Base-by-base conservation (phyloP, 2,888 invertebrate genomes). In the Platerodrilus igneus region DNA sequence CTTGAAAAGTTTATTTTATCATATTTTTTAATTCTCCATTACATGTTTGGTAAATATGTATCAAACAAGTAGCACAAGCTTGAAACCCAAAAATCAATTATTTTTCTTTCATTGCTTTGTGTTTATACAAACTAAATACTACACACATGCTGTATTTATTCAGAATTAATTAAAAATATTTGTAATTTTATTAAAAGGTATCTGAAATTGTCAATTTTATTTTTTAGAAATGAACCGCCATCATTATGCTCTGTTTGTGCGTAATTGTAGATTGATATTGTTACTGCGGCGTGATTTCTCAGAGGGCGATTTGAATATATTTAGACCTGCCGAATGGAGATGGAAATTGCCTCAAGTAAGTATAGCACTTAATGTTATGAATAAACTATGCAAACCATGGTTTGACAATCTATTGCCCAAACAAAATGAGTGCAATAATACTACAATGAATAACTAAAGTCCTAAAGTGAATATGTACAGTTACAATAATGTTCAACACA, bases 251-350 rank as follows among this genome's bases (percentile, higher is more conserved):
- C 72, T 96, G 54, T 97, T 96, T 73, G 86, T 99, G 2, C 83
- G 97, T 53, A 97, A 97, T 73, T 97, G 97, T 66, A 86, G 96
- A 4, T 76, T 99, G 56, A 95, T 99, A 58, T 76, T 99, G 52
- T 75, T 99, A 53, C 73, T 99, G 58, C 70, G 86, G 26, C 74
- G 85, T 3, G 97, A 97, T 72, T 92, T 89, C 68, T 87, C 89
- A 14, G 89, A 92, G 60, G 91, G 91, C 1, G 90, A 92, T 66
- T 76, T 91, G 40, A 93, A 92, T 70, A 92, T 91, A 60, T 93
- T 93, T 78, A 77, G 93, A 35, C 97, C 97, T 0, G 97, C 97
- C 1, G 97, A 99, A 70, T 99, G 96, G 95, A 79, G 97, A 53
- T 99, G 96, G 96, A 91, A 92, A 68, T 75, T 96, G 37, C 83